These are phyloP conservation scores for Seira sanloemensis DNA, from an alignment of 2,888 invertebrate genomes.

Conservation along the genomic window DNA sequence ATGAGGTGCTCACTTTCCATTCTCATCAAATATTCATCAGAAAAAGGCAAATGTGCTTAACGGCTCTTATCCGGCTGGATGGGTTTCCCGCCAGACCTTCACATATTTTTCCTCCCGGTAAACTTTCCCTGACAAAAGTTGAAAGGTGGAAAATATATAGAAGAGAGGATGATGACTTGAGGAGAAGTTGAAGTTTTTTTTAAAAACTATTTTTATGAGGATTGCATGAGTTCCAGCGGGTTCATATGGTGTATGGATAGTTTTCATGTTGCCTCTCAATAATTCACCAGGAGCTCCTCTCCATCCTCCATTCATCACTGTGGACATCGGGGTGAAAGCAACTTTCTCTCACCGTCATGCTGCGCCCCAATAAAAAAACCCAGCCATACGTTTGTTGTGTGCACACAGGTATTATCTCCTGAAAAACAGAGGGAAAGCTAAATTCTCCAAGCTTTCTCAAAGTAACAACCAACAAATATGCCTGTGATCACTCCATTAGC, in stretches of 20 bases:
- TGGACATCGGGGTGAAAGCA: neutral
- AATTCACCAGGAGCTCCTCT: conserved; percentile 39
- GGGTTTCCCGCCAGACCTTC: too few species aligned
- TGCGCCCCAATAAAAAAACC: neutral
- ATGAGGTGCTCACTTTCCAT: conserved; percentile 41
- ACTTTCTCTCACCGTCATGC: neutral
- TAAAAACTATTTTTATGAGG: too few species aligned
- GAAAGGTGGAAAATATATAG: too few species aligned
- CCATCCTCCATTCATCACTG: conserved; percentile 26
- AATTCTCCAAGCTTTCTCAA: too few species aligned
- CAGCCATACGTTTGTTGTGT: neutral
- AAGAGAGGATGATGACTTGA: conserved; percentile 15
- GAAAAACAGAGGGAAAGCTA: too few species aligned
- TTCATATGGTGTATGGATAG: too few species aligned
- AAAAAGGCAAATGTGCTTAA: conserved; percentile 25
- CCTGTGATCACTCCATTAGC: neutral
- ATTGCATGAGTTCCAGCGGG: neutral
- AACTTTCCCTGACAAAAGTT: conserved; percentile 22
- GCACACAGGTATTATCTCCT: too few species aligned
- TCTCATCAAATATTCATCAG: conserved; percentile 57
- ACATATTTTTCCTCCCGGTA: too few species aligned
- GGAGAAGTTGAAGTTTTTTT: too few species aligned
- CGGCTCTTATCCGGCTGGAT: conserved; percentile 1
- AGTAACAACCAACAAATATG: neutral
- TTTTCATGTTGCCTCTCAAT: conserved; percentile 50